phyloP scores from a whole-genome alignment of 2,797 vertebrate species.

The Acomys russatus region DNA sequence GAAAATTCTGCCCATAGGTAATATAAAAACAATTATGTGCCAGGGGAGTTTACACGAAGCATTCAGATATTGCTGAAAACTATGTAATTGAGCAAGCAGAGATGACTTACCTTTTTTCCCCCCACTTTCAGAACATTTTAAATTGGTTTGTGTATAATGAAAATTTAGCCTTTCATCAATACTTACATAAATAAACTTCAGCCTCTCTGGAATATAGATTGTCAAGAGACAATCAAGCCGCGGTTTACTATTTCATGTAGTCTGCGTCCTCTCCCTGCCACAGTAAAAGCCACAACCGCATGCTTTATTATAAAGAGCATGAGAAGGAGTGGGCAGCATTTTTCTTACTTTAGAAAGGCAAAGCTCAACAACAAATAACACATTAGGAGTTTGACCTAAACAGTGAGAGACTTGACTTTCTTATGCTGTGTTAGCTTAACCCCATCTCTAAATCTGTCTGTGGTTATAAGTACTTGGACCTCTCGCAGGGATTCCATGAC shows the following conservation, averaged over 20 bases:
- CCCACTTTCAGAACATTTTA: slow-evolving; percentile 71
- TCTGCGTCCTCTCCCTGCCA: slow-evolving; percentile 57
- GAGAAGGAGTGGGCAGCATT: slow-evolving; percentile 30
- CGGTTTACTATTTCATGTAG: slow-evolving; percentile 36
- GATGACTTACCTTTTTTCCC: slow-evolving; percentile 54
- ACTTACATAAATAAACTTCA: slow-evolving; percentile 65
- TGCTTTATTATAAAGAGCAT: slow-evolving; percentile 57
- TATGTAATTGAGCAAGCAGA: slow-evolving; percentile 42
- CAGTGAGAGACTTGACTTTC: slow-evolving; percentile 54
- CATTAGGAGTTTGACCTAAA: slow-evolving; percentile 48
- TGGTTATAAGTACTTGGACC: neutral
- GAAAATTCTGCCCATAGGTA: neutral
- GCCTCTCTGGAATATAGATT: slow-evolving; percentile 56
- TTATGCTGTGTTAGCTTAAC: neutral
- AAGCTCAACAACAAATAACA: slow-evolving; percentile 48
- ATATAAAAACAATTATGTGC: slow-evolving; percentile 63
- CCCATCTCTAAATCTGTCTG: neutral
- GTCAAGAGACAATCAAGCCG: slow-evolving; percentile 44
- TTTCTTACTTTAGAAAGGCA: slow-evolving; percentile 64
- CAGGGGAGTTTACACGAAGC: slow-evolving; percentile 59
- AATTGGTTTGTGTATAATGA: slow-evolving; percentile 72
- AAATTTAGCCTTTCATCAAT: slow-evolving; percentile 76
- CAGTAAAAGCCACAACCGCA: slow-evolving; percentile 67
- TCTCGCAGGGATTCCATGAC: slow-evolving; percentile 56
- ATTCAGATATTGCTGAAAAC: slow-evolving; percentile 55